Base-by-base conservation (phyloP, 2,113 vertebrate genomes). In the Pseudonaja textilis region DNA sequence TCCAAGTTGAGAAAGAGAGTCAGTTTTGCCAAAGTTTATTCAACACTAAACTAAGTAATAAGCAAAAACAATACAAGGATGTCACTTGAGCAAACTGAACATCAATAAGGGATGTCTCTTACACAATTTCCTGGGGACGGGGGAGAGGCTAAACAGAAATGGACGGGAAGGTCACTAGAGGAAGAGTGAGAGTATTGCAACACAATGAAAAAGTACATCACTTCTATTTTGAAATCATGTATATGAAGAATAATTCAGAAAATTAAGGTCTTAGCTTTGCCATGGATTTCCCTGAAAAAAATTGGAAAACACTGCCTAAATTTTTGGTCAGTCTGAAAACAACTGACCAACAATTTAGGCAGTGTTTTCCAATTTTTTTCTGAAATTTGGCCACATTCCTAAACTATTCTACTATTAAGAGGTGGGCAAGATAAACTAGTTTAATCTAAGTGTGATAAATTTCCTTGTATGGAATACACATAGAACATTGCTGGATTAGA, bases 41-140 rank as follows among this genome's bases (percentile, higher is more conserved):
- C 0, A 0, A 26, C 20, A 45, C 2, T 10, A 47, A 90, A 88
- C 81, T 8, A 23, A 6, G 50, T 87, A 16, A 42, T 29, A 47
- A 26, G 90, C 92, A 50, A 10, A 26, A 0, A 85, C n/a, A 91
- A 3, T 29, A 20, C n/a, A 5, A 25, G 54, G 14, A 9, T 0
- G 2, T 18, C n/a, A 2, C 6, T 34, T 0, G 11, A 50, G 42
- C 89, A 0, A 0, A 20, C 64, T 88, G 87, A 69, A 5, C 85
- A 0, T 0, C 0, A 16, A 5, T 16, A 0, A 1, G 85, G 25
- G 0, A 7, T 69, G 81, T 29, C 42, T 52, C 45, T 85, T 2
- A 10, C 25, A 3, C 29, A 91, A 69, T 16, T 85, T 4, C 29
- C 25, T 2, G 2, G 89, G 3, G 23, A 2, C 3, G 45, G 11